Evolutionary conservation across 2,888 invertebrate genomes (phyloP), one percentile per base, ranked within the genome.

Genomic region (Kuschelorhynchus macadamiae): DNA sequence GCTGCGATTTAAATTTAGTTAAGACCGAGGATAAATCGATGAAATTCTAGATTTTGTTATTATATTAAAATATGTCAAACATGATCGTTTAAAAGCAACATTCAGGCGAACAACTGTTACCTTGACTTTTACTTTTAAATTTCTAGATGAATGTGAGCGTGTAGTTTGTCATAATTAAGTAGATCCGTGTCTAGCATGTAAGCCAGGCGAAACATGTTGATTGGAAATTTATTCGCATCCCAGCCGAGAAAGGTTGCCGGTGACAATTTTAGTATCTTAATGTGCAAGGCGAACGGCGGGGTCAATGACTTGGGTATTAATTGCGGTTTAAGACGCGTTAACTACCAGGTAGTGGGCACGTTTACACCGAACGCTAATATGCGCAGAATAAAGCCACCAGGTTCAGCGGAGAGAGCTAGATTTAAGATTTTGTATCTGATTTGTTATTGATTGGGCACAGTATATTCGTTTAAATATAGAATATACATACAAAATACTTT

Each of bases 181-280:
- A 75, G 77, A 80, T 78, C 80, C 80, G 75, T 81, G 82, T 82
- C 77, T 76, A 75, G 77, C 81, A 77, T 80, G 80, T 81, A 80
- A 55, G 55, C 39, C 20, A 41, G 77, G 78, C 78, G 78, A 79
- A 79, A 81, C 81, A 79, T 80, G 81, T 80, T 81, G 78, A 79
- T 78, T 78, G 81, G 80, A 81, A 81, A 82, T 82, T 82, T 81
- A 82, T 81, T 81, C 79, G 73, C 72, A 72, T 75, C 71, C 71
- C 74, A 74, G 74, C 73, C 71, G 73, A 55, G 75, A 55, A 74
- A 73, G 75, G 72, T 72, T 72, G 71, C 67, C 75, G 75, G 74
- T 74, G 78, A 78, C 78, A 77, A 75, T 69, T 69, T 69, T 65
- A 69, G 69, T 57, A 67, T 67, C 67, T 41, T 62, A 62, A 62